Evolutionary conservation across 2,888 invertebrate species (phyloP).

Genomic region (Drosophila diplacantha): DNA sequence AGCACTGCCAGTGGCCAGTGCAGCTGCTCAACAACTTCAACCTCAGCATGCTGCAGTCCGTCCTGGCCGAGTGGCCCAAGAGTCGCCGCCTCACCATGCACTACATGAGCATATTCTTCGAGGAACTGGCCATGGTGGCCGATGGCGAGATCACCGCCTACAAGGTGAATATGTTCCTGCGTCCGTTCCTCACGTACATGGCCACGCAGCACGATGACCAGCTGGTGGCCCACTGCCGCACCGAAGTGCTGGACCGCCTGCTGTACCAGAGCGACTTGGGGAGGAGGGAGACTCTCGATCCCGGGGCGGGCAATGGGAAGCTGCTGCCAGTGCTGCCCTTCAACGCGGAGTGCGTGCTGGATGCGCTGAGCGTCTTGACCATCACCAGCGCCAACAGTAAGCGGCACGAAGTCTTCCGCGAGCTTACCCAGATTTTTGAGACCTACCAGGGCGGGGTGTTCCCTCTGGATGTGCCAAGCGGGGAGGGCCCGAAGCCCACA

Average conservation of each 20-base stretch:
- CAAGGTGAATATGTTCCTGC: slow-evolving; percentile 81
- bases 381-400: too few species aligned
- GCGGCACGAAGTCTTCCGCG: too few species aligned
- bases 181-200: slow-evolving; percentile 84
- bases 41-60: slow-evolving; percentile 78
- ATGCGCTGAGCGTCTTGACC: too few species aligned
- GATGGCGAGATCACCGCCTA: slow-evolving; percentile 80
- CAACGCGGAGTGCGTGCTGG: too few species aligned
- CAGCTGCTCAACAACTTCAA: slow-evolving; percentile 79
- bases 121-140: slow-evolving; percentile 91
- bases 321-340: too few species aligned
- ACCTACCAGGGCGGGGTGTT: too few species aligned
- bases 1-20: slow-evolving; percentile 79
- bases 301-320: too few species aligned
- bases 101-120: slow-evolving; percentile 88
- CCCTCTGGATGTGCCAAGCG: too few species aligned
- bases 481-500: too few species aligned
- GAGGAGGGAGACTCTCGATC: too few species aligned
- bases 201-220: slow-evolving; percentile 79
- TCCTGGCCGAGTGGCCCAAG: slow-evolving; percentile 80
- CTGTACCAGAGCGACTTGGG: slow-evolving; percentile 83
- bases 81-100: slow-evolving; percentile 88
- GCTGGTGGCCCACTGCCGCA: slow-evolving; percentile 79
- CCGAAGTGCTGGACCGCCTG: slow-evolving; percentile 83
- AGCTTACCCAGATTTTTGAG: too few species aligned